Conservation (phyloP, 2,888 invertebrate species). For the Chaetogeoica ovagalla region DNA sequence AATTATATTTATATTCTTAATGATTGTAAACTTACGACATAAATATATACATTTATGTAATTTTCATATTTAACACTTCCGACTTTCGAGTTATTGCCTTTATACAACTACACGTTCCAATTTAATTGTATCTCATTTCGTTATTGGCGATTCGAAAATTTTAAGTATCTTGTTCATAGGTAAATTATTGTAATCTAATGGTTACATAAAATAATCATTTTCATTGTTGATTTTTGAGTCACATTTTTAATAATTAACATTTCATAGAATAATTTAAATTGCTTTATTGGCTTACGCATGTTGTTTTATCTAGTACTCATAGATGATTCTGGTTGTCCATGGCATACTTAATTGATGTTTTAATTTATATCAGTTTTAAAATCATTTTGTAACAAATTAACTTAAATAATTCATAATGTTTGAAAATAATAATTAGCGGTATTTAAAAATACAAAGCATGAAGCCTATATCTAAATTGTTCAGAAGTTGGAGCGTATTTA, state of each 20-base stretch:
- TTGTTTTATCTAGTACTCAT: not conserved
- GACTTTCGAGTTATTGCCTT: not conserved
- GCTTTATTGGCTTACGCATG: conserved; percentile 28
- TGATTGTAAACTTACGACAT: conserved; percentile 10
- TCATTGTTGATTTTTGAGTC: not conserved
- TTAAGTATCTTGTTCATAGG: not conserved
- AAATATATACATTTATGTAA: not conserved
- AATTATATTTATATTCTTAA: not conserved
- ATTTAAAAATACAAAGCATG: no score
- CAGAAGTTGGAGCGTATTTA: no score
- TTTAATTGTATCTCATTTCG: not conserved
- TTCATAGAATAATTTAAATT: not conserved
- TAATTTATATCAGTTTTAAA: not conserved
- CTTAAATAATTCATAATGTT: not conserved
- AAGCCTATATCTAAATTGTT: no score
- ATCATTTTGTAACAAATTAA: not conserved
- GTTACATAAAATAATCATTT: not conserved
- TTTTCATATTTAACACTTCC: not conserved
- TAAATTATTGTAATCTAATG: not conserved
- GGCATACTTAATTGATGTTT: not conserved
- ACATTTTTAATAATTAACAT: not conserved
- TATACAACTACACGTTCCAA: not conserved
- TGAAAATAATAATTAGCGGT: not conserved
- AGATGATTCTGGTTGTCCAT: not conserved
- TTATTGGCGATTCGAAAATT: not conserved